Evolutionary conservation across 2,113 vertebrate genomes (phyloP), one percentile per base, ranked within the genome.

Genomic region (Tetraodon nigroviridis): DNA sequence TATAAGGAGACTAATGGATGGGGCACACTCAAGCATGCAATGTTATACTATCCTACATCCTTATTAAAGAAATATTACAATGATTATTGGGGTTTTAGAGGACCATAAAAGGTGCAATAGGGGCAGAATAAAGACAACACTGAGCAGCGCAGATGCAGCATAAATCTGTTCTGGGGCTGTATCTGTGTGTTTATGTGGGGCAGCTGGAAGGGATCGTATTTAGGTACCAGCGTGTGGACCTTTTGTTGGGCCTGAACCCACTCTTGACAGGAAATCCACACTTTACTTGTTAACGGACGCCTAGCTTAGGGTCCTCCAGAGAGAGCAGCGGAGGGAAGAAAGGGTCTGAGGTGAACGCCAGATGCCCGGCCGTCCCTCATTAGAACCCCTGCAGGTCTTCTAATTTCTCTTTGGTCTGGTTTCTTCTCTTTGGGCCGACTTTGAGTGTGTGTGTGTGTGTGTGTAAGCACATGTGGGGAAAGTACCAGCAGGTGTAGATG

Each of bases 251-350:
- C 84, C 70, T 73, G 79, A 77, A 86, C 88, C 84, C 81, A 75
- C 78, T 84, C 78, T 89, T 86, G 82, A 87, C 87, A 88, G 86
- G 86, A 90, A 87, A 88, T 89, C 88, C 84, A 89, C 86, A 90
- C 86, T 90, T 86, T 62, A 85, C 81, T 85, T 83, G 83, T 90
- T 89, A 90, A 89, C 78, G 71, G 82, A 77, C 68, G 58, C 79
- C 51, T 51, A 78, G 68, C 77, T 86, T 83, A 87, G 82, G 82
- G 77, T 81, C 76, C 88, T 84, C 84, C 63, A 77, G 87, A 86
- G 85, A 77, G 74, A 80, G 62, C 58, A 69, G 67, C 58, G 45
- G 75, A 64, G 69, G 69, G 60, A 77, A 61, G 62, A 73, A 80
- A 81, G 53, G 74, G 73, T 71, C 80, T 71, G 69, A 82, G 82